Evolutionary conservation across 1,140 invertebrate species (phyloP).

Genomic region (Octopus bimaculoides): DNA sequence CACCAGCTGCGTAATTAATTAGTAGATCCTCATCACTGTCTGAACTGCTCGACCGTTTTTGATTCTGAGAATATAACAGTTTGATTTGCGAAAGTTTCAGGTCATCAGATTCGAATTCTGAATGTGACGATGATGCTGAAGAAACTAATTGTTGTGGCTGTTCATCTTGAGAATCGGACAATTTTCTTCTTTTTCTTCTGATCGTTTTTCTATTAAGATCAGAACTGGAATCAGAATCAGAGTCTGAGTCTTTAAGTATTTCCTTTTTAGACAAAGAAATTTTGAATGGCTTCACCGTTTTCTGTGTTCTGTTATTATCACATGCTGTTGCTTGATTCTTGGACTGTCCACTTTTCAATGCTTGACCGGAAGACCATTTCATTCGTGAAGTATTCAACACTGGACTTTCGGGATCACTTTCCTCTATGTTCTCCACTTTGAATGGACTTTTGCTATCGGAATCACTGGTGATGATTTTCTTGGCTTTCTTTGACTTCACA

Average conservation of each 20-base stretch:
- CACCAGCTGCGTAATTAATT: not conserved
- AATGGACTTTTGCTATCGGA: not conserved
- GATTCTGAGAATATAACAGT: not conserved
- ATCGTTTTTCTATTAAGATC: too few relatives aligned
- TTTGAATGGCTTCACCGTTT: not conserved
- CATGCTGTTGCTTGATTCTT: not conserved
- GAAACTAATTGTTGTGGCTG: too few relatives aligned
- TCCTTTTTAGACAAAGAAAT: conserved; percentile 1
- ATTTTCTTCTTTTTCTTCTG: too few relatives aligned
- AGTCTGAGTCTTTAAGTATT: not conserved
- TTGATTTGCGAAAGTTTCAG: not conserved
- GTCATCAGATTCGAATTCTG: not conserved
- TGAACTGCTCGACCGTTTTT: not conserved
- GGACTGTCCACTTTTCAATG: not conserved
- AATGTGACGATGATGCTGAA: not conserved
- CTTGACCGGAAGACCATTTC: not conserved
- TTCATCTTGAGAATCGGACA: too few relatives aligned
- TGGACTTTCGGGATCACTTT: not conserved
- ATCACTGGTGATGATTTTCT: not conserved
- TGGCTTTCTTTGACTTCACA: not conserved
- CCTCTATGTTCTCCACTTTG: not conserved
- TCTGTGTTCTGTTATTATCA: not conserved
- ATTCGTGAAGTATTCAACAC: not conserved
- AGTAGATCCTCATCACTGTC: not conserved
- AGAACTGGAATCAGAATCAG: not conserved